Base-by-base conservation (phyloP, 1,140 invertebrate genomes). In the Gerris buenoi region DNA sequence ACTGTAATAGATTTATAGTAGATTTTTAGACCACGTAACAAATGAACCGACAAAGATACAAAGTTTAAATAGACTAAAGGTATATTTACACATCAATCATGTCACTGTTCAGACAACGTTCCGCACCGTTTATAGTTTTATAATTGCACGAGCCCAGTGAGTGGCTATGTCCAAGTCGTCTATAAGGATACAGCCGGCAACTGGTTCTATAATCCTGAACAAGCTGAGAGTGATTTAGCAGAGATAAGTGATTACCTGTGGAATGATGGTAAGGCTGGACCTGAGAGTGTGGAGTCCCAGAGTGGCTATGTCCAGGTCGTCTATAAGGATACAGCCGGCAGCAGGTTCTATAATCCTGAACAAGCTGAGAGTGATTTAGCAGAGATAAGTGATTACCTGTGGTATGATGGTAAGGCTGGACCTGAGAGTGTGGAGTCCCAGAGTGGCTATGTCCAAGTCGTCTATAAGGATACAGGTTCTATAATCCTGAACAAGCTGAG, bases 391-490 rank as follows among this genome's bases (percentile, higher is more conserved):
- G 15, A n/a, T 33, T 28, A 67, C 66, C 68, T 68, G 68, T 46
- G 89, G 89, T 77, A 95, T 95, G 72, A 95, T 95, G n/a, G 93
- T 96, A 27, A 97, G 81, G 70, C 88, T 82, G 13, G 65, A 67
- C 23, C 95, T 81, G 27, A 98, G 77, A 71, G 91, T 86, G 75
- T 96, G 91, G 2, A 98, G 82, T 33, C 93, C 93, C 69, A 98
- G 81, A 10, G 83, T 82, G 0, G 87, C 78, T 69, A 97, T 93
- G 75, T 96, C 86, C 10, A 92, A 74, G 56, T 86, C 88, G 78
- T 98, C 96, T 67, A 98, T 95, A n/a, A 85, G 74, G 68, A 98
- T 97, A 62, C 80, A 78, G 88, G 81, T 75, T 95, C 93, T 70
- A 95, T 88, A 71, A 95, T 92, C 76, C 93, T 87, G 77, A 93